Base-by-base conservation (phyloP, 23 tunicate species). In the Phallusia fumigata region DNA sequence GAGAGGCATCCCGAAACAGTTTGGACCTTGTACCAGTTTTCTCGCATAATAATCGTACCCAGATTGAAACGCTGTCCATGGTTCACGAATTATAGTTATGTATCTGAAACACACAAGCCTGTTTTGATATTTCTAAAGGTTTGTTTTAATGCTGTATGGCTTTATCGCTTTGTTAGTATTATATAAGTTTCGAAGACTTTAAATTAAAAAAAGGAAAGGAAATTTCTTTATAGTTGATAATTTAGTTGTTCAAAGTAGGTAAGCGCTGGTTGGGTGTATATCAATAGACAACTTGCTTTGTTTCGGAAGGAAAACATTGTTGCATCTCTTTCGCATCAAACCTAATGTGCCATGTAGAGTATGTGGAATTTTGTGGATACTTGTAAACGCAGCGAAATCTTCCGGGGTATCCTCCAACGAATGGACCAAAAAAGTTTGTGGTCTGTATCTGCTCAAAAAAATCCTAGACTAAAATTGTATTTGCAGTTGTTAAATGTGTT, bases 371-470 rank as follows among this genome's bases (percentile, higher is more conserved):
- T 58, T 58, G 3, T 22, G 69, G 69, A 58, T 58, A 58, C 16
- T 58, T 58, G 16, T 6, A 58, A 58, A 21, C 16, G 28, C 69
- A 58, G 28, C 69, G 69, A 24, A 58, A 58, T 58, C 28, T 8
- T 58, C 69, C 69, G 13, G 69, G 69, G 69, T 58, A 58, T 21
- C 69, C 69, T 21, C 69, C 69, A 24, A 58, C 69, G 28, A 58
- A 58, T 58, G 69, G 69, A 22, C 69, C 26, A 16, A 22, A 24
- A 22, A 24, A 22, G 3, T 6, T 24, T 58, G 8, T 58, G 69
- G 69, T 58, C 3, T 21, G 8, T 24, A 6, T 8, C 69, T 58
- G 69, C 69, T 6, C 2, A 58, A 13, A 10, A 40, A 40, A 40
- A n/a, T n/a, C n/a, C n/a, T n/a, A n/a, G n/a, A n/a, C n/a, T n/a